Percentiles rank a stretch among this genome's conserved stretches.
Evolutionary conservation across 2,797 vertebrate species (phyloP).

Genomic region (Lophius americanus): DNA sequence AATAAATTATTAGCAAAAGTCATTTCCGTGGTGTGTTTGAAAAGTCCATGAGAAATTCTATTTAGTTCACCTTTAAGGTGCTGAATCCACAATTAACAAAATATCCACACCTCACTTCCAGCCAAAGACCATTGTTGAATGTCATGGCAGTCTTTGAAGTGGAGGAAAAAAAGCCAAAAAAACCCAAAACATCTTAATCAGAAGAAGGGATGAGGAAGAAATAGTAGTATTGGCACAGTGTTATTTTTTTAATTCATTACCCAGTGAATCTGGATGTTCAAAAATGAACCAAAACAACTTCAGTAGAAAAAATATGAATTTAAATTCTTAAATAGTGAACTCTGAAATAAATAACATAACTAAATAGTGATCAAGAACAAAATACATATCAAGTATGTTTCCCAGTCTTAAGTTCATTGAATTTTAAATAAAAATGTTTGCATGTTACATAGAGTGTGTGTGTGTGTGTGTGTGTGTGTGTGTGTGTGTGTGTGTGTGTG

Average conservation of each 20-base stretch:
- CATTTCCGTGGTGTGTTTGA: no score
- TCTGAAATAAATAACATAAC: slow-evolving; percentile 62
- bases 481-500: no score
- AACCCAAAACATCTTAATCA: no score
- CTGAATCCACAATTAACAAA: neutral
- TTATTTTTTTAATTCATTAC: slow-evolving; percentile 50
- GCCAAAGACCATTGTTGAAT: no score
- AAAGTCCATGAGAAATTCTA: neutral
- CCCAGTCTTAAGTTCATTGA: slow-evolving; percentile 51
- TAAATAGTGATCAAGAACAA: slow-evolving; percentile 61
- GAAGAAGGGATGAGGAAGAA: neutral
- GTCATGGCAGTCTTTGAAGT: no score
- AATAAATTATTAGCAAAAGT: no score
- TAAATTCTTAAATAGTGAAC: slow-evolving; percentile 67
- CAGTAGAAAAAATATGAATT: slow-evolving; percentile 80
- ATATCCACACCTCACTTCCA: neutral
- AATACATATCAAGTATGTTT: slow-evolving; percentile 67
- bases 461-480: slow-evolving; percentile 14
- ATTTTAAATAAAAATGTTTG: slow-evolving; percentile 48
- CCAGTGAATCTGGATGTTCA: slow-evolving; percentile 61
- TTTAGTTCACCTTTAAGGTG: neutral
- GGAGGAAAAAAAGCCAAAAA: no score
- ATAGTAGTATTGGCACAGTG: slow-evolving; percentile 19
- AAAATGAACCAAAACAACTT: slow-evolving; percentile 61
- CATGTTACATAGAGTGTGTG: slow-evolving; percentile 7